Evolutionary conservation across 2,797 vertebrate species (phyloP).

Genomic region (Esox lucius): DNA sequence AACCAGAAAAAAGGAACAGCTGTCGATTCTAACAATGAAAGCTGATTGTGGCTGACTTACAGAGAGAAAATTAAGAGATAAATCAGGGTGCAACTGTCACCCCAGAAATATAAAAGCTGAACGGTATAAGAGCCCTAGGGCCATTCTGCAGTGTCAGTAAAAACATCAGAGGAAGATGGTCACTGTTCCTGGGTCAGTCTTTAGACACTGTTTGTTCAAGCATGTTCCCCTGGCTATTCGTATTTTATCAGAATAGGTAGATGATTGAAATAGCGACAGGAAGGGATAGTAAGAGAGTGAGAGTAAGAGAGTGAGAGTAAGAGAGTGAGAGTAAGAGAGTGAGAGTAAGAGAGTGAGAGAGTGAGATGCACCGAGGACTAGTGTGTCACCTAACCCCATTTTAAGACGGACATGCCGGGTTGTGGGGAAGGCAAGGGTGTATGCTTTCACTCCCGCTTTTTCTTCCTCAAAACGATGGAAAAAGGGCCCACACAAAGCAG

Average conservation of each 20-base stretch:
- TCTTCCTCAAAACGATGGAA: conserved; percentile 50
- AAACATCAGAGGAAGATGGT: conserved; percentile 30
- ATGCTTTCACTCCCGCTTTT: conserved; percentile 64
- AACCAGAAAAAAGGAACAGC: neutral
- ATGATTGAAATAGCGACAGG: neutral
- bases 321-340: too few relatives aligned
- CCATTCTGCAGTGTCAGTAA: too few relatives aligned
- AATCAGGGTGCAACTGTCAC: conserved; percentile 8
- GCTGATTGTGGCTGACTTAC: neutral
- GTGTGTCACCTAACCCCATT: conserved; percentile 71
- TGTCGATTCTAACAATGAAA: neutral
- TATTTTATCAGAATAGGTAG: conserved; percentile 33
- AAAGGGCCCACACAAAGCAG: conserved; percentile 55
- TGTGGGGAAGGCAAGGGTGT: conserved; percentile 65
- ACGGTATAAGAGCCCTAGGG: conserved; percentile 18
- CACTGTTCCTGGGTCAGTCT: conserved; percentile 18
- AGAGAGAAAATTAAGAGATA: neutral
- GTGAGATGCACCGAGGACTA: conserved; percentile 51
- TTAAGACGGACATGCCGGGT: conserved; percentile 59
- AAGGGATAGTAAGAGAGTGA: conserved; percentile 17
- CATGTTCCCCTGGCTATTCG: conserved; percentile 3
- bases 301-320: too few relatives aligned
- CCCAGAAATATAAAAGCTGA: neutral
- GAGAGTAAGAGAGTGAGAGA: too few relatives aligned
- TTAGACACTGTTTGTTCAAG: conserved; percentile 7